These are phyloP conservation scores for Acromyrmex echinatior DNA, from an alignment of 1,140 invertebrate species.

Conservation along the genomic window DNA sequence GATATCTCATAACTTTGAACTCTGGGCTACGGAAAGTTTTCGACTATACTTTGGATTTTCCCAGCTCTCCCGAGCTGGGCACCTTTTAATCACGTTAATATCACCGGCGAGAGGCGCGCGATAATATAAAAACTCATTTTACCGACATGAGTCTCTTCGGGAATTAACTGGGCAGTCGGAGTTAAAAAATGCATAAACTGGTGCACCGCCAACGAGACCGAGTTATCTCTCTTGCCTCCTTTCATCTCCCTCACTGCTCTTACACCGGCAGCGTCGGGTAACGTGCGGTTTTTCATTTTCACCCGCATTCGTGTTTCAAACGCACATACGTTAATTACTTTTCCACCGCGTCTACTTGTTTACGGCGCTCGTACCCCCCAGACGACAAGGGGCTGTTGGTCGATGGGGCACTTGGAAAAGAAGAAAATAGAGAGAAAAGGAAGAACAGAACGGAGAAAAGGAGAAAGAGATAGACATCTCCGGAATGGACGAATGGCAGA, in stretches of 20 bases:
- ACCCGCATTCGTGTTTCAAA: conserved; percentile 54
- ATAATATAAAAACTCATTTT: conserved; percentile 45
- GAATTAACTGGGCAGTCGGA: conserved; percentile 45
- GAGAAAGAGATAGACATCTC: background rate
- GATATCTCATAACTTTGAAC: background rate
- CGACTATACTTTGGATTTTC: background rate
- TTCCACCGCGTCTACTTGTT: conserved; percentile 55
- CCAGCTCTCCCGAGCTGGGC: background rate
- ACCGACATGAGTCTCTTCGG: conserved; percentile 36
- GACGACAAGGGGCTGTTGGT: conserved; percentile 26
- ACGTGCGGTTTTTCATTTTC: conserved; percentile 60
- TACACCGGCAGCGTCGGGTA: conserved; percentile 1
- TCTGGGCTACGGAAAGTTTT: background rate
- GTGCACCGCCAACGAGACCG: conserved; percentile 44
- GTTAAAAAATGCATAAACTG: conserved; percentile 56
- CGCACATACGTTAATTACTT: conserved; percentile 65
- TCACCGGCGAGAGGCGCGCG: conserved; percentile 15
- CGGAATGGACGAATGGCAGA: conserved; percentile 1
- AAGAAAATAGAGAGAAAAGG: background rate
- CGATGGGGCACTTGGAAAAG: conserved; percentile 23
- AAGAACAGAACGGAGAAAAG: background rate
- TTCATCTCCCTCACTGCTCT: background rate
- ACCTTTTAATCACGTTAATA: conserved; percentile 47
- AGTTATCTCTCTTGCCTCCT: conserved; percentile 10
- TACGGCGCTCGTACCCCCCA: conserved; percentile 24